These are phyloP conservation scores for Corythoichthys intestinalis DNA, from an alignment of 2,113 vertebrate species.

Conservation along the genomic window DNA sequence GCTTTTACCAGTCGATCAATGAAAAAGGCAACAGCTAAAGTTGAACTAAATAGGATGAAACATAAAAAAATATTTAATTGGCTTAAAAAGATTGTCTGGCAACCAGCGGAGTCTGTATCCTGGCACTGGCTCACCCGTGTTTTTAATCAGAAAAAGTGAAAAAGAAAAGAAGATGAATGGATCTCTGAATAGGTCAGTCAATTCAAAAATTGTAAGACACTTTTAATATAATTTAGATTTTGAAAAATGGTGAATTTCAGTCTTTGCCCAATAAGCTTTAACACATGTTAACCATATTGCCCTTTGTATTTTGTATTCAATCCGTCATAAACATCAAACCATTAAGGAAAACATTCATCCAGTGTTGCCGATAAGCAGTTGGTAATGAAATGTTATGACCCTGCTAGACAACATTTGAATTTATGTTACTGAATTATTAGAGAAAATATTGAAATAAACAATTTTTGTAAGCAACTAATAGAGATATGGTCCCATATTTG, in stretches of 20 bases:
- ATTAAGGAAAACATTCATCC: not conserved
- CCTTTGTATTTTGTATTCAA: not conserved
- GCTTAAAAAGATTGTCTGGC: no score
- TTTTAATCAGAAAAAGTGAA: not conserved
- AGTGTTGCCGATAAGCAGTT: not conserved
- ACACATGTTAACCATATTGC: not conserved
- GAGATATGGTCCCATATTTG: not conserved
- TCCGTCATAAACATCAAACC: not conserved
- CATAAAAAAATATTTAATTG: no score
- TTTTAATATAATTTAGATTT: not conserved
- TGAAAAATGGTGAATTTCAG: no score
- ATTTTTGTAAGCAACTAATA: slow-evolving; percentile 1
- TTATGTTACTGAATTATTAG: slow-evolving; percentile 7
- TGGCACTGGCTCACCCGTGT: no score
- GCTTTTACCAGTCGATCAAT: no score
- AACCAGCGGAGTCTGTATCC: not conserved
- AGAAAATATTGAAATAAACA: slow-evolving; percentile 2
- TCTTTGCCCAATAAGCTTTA: not conserved
- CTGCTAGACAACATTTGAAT: slow-evolving; percentile 2
- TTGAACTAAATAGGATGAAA: no score
- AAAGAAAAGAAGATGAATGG: not conserved
- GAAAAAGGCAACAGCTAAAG: no score
- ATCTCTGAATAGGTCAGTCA: not conserved
- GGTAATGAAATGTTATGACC: not conserved
- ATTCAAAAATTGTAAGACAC: not conserved